Conservation (phyloP, 2,888 invertebrate genomes). For the Abscondita cerata region DNA sequence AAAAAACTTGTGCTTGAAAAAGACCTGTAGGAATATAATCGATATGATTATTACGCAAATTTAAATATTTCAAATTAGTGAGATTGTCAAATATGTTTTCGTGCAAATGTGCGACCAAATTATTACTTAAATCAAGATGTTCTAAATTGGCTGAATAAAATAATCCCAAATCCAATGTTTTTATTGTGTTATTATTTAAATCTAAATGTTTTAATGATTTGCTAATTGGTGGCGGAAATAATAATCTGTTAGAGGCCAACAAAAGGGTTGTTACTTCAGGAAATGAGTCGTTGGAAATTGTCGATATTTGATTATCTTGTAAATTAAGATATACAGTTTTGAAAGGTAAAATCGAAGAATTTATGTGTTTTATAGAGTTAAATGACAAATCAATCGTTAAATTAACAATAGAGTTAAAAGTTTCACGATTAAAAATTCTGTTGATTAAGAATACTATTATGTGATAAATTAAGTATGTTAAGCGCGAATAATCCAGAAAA, state of each 20-base stretch:
- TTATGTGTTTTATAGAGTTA: too few relatives aligned
- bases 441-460: too few relatives aligned
- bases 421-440: too few relatives aligned
- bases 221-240: neutral
- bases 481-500: neutral
- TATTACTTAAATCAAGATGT: conserved; percentile 5
- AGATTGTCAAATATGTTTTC: conserved; percentile 7
- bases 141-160: neutral
- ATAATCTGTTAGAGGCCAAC: conserved; percentile 1
- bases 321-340: too few relatives aligned
- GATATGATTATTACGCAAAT: conserved; percentile 12
- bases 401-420: neutral
- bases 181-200: conserved; percentile 13
- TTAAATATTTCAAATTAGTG: neutral
- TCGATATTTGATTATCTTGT: too few relatives aligned
- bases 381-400: neutral
- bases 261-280: too few relatives aligned
- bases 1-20: conserved; percentile 3
- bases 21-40: conserved; percentile 13
- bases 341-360: too few relatives aligned
- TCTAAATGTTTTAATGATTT: neutral
- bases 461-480: conserved; percentile 4
- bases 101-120: neutral
- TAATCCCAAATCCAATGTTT: neutral
- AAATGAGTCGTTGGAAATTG: too few relatives aligned